Base-by-base conservation (phyloP, 2,888 invertebrate species). In the Ophion obscuratus region DNA sequence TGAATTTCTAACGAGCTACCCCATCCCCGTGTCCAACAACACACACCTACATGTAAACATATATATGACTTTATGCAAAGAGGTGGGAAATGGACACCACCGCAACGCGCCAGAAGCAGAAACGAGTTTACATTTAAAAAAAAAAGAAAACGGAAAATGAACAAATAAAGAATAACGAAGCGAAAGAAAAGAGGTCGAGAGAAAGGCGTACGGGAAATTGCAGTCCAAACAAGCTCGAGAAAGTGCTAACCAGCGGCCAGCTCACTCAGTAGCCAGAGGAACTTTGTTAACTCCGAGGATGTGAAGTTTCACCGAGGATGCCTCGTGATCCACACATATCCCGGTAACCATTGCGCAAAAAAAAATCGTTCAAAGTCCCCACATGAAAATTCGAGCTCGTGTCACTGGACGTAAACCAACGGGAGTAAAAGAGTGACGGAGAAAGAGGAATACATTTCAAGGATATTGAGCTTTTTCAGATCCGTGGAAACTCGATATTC, bases 1-100 rank as follows among this genome's bases (percentile, higher is more conserved):
- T 62, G 83, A 83, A 75, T 85, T 85, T 80, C 83, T 80, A 85
- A 83, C 82, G 83, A 83, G 79, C 66, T 77, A 59, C 61, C 57
- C 66, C 59, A 36, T 66, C 57, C 44, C 40, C 74, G 66, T 73
- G 74, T 66, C 47, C 66, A 40, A 71, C 66, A 24, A 59, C 62
- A 66, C 66, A 73, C 66, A 74, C 62, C 66, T 57, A 40, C 66
- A 40, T 11, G 14, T 67, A 59, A 59, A 17, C 31, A 75, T 27
- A 31, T 74, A 61, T 61, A 59, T 20, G 24, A 53, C 53, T 53
- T 53, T 68, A 40, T 59, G 40, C 59, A 47, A 47, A 61, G 36
- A 31, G 20, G 59, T 59, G 31, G 68, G 66, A 81, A 82, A 74
- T 64, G 80, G 77, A 81, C 83, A 81, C 74, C 68, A 78, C 85